Conservation (phyloP, 2,797 vertebrate genomes). For the Taeniopygia guttata region DNA sequence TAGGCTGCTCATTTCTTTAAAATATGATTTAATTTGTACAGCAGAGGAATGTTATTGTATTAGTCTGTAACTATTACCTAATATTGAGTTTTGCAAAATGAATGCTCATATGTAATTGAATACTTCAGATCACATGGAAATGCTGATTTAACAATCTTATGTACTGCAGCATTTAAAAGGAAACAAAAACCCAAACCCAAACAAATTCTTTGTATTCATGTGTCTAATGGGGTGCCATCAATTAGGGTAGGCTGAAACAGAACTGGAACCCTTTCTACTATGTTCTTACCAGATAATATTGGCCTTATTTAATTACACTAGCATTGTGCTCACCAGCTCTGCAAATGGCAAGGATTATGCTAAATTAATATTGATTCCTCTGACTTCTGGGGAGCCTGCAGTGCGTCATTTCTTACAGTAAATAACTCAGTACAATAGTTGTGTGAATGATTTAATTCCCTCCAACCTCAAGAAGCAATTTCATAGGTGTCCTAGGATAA, state of each 20-base stretch:
- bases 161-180: conserved; percentile 76
- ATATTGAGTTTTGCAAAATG: conserved; percentile 81
- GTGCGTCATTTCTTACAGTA: conserved; percentile 46
- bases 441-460: conserved; percentile 53
- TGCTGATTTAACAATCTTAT: conserved; percentile 77
- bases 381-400: conserved; percentile 42
- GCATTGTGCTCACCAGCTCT: conserved; percentile 51
- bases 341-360: conserved; percentile 46
- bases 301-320: conserved; percentile 65
- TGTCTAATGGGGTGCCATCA: conserved; percentile 71
- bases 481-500: conserved; percentile 53
- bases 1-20: conserved; percentile 89
- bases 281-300: conserved; percentile 33
- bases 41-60: conserved; percentile 91
- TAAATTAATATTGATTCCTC: conserved; percentile 46
- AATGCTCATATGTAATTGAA: conserved; percentile 82
- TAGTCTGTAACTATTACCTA: conserved; percentile 86
- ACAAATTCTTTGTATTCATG: conserved; percentile 73
- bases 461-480: conserved; percentile 29
- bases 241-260: conserved; percentile 45
- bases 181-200: conserved; percentile 25
- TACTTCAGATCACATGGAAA: conserved; percentile 78
- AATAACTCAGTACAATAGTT: conserved; percentile 54
- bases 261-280: conserved; percentile 67
- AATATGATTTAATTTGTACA: conserved; percentile 93